Conservation (phyloP, 2,797 vertebrate species). For the Thamnophis elegans region DNA sequence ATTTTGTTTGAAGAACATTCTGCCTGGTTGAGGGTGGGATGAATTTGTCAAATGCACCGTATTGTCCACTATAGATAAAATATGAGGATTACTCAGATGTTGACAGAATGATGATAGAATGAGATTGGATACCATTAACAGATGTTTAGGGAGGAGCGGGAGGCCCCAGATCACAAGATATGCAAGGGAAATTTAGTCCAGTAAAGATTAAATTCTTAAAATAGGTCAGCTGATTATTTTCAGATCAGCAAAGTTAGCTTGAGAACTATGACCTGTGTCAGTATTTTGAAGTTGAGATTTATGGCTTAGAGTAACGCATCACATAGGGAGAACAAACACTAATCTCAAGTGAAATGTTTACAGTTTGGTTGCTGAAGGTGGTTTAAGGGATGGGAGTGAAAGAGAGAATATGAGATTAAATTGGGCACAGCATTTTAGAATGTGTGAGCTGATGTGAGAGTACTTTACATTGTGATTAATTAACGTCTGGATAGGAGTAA, state of each 20-base stretch:
- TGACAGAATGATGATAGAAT: neutral
- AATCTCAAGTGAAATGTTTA: neutral
- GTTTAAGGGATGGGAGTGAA: neutral
- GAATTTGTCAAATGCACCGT: neutral
- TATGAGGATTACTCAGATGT: neutral
- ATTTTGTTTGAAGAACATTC: neutral
- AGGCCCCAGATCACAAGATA: neutral
- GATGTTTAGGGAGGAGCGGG: neutral
- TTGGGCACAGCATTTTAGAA: neutral
- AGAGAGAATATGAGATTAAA: neutral
- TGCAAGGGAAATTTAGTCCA: neutral
- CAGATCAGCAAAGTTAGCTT: neutral
- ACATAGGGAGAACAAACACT: neutral
- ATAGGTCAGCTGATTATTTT: neutral
- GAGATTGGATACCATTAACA: neutral
- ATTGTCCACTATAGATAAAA: neutral
- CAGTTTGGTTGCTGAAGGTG: neutral
- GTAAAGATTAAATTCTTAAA: neutral
- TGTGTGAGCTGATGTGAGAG: neutral
- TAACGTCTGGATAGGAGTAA: neutral
- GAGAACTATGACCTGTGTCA: neutral
- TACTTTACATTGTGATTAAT: neutral
- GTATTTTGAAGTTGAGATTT: neutral
- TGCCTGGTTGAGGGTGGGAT: neutral
- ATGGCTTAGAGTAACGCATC: neutral